A percentile compares a stretch with the other conserved stretches of the same genome.
phyloP scores from a whole-genome alignment of 1,140 invertebrate species.

The Brachystomella parvula region DNA sequence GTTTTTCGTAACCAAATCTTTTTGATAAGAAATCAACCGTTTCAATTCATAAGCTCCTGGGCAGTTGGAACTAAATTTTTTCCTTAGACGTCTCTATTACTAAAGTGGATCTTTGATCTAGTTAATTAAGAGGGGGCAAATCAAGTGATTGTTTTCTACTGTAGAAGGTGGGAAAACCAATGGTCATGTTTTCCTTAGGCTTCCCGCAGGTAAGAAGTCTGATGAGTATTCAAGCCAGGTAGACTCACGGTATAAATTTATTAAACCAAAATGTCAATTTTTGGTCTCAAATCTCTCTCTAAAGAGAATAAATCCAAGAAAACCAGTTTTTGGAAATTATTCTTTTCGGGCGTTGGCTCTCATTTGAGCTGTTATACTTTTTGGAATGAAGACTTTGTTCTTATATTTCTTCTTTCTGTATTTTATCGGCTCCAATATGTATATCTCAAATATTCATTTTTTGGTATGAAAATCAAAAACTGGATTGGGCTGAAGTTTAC shows the following conservation, averaged over 20 bases:
- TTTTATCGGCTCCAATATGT: too few species aligned
- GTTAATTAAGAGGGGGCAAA: background rate
- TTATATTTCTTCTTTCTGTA: background rate
- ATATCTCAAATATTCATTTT: too few species aligned
- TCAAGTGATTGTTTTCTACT: too few species aligned
- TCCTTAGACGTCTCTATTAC: too few species aligned
- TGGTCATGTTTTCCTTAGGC: too few species aligned
- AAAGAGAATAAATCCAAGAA: background rate
- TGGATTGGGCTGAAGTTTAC: too few species aligned
- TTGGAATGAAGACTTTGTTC: background rate
- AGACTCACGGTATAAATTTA: conserved; percentile 8
- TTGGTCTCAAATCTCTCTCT: background rate
- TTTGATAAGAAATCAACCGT: background rate
- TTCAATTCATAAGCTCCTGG: background rate
- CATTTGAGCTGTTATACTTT: conserved; percentile 7
- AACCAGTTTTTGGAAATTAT: background rate
- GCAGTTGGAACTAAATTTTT: background rate
- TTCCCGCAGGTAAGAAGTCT: background rate
- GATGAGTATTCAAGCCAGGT: conserved; percentile 4
- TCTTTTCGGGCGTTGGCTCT: background rate
- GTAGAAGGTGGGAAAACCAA: too few species aligned
- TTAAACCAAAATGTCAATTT: background rate
- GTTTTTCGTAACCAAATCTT: background rate
- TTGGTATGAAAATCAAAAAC: too few species aligned
- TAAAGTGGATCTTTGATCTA: background rate